phyloP scores from a whole-genome alignment of 2,888 invertebrate genomes.

The Sclerodermus sp. region DNA sequence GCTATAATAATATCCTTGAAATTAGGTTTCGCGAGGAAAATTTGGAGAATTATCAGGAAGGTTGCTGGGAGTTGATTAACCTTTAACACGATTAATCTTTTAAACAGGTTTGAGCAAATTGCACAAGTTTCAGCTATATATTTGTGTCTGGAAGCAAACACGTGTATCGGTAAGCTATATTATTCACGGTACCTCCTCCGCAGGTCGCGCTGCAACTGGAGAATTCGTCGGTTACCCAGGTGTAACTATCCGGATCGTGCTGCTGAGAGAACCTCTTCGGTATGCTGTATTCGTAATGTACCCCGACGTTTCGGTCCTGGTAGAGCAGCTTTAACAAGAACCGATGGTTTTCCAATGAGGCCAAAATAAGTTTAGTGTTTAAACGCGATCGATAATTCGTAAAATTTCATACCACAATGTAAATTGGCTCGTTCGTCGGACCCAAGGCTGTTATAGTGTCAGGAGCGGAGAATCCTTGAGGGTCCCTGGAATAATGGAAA shows the following conservation, averaged over 20 bases:
- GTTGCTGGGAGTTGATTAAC: no score
- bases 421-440: slow-evolving; percentile 87
- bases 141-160: no score
- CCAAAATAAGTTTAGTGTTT: neutral
- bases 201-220: slow-evolving; percentile 83
- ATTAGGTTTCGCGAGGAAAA: no score
- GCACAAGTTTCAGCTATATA: no score
- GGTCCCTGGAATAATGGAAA: slow-evolving; percentile 86
- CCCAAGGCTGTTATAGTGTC: slow-evolving; percentile 84
- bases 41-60: no score
- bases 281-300: slow-evolving; percentile 88
- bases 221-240: slow-evolving; percentile 81
- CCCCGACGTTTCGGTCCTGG: slow-evolving; percentile 81
- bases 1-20: no score
- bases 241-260: slow-evolving; percentile 73
- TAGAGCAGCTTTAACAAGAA: slow-evolving; percentile 67
- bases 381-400: neutral
- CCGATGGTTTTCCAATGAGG: neutral
- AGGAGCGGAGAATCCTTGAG: slow-evolving; percentile 79
- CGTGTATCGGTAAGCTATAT: no score
- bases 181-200: slow-evolving; percentile 73
- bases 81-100: no score
- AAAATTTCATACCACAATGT: slow-evolving; percentile 71
- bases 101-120: no score
- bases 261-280: slow-evolving; percentile 71